Base-by-base conservation (phyloP, 23 tunicate genomes). In the Styela clava region DNA sequence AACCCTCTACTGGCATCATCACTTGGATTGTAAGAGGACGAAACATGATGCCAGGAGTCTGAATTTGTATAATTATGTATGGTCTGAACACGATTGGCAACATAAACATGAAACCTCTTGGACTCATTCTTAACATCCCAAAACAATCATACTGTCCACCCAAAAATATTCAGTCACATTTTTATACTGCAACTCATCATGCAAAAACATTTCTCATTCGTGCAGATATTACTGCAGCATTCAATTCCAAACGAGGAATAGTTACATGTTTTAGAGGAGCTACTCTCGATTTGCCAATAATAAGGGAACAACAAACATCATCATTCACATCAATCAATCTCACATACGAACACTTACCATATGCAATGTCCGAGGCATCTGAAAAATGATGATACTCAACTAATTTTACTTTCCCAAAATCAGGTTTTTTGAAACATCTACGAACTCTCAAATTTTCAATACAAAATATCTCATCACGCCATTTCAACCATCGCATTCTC, bases 71-170 rank as follows among this genome's bases (percentile, higher is more conserved):
- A 30, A 52, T 83, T 70, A 2, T 74, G 69, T 30, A 87, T 87
- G 2, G 64, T 31, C 3, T 82, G 78, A 37, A 82, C 82, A 67
- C 86, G 85, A 69, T 87, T 87, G 16, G 91, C 86, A 62, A 87
- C 91, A 65, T 82, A 87, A 3, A 70, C 74, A 69, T 87, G 86
- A 69, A 87, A 82, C n/a, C 27, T 29, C 34, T 37, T 74, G 0
- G 35, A 65, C 33, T 76, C 78, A 51, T 64, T 79, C 5, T 33
- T 64, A 31, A 87, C 31, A 62, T 24, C 79, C 68, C 64, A 87
- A 70, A 19, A 87, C 91, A 65, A 85, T 74, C 33, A 82, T 82
- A 16, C 86, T 82, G 31, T 87, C 91, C 27, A 85, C 74, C 91
- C 91, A 87, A 32, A 87, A 87, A 33, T 63, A 31, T 24, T 81